Base-by-base conservation (phyloP, 2,113 vertebrate genomes). In the Pollachius pollachius region DNA sequence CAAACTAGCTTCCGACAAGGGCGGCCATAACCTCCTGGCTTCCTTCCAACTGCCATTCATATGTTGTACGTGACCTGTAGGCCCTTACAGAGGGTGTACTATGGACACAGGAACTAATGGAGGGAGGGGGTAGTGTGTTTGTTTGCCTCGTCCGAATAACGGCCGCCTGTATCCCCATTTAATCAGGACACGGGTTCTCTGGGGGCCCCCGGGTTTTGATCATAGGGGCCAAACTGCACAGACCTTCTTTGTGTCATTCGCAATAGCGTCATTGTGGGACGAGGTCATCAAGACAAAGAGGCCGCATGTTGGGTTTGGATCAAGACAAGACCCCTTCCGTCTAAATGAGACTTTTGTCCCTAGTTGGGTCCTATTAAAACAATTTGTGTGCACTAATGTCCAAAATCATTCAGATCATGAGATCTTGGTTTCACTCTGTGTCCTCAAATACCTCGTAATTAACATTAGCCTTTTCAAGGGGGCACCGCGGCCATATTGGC, bases 161-260 rank as follows among this genome's bases (percentile, higher is more conserved):
- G 80, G 71, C 63, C 79, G 56, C 68, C 84, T 84, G 80, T 84
- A 72, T 65, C 72, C 68, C 19, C 62, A 48, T 48, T 72, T 81
- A 87, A 86, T 81, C 76, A 85, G 85, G 76, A 84, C 76, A 83
- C 3, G n/a, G 67, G 73, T 68, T 84, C 81, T 30, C 72, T 73
- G 67, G 61, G 67, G 41, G 9, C 41, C 41, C 41, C 70, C 57
- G 70, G 65, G 74, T 75, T 81, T 75, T 61, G 3, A 76, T 75
- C 76, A 73, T 52, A 77, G 76, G 78, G 70, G 81, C 84, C 84
- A 87, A 83, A 81, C 78, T 83, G 73, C 82, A 85, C 78, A 88
- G 81, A 81, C 83, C 82, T 87, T 77, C 72, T 66, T 84, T 83
- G 83, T 87, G 71, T 67, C 62, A 1, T 48, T 48, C 23, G 76